Conservation (phyloP, 2,888 invertebrate species). For the Bellardia pandia region DNA sequence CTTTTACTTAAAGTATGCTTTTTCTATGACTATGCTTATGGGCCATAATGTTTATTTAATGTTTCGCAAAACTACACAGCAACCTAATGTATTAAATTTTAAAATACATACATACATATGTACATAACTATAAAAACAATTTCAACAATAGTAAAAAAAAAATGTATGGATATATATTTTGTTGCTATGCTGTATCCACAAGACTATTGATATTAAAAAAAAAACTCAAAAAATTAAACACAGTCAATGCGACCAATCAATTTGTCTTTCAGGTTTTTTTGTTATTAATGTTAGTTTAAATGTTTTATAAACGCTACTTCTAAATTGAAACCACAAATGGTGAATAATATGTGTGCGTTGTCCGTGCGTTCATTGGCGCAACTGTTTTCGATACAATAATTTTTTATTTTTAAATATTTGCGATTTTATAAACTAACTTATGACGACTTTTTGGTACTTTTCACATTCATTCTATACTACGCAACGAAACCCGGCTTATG, state of each 20-base stretch:
- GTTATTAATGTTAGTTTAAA: constrained; percentile 3
- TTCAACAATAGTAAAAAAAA: too few relatives aligned
- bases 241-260: neutral
- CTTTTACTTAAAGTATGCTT: too few relatives aligned
- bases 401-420: constrained; percentile 8
- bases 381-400: constrained; percentile 38
- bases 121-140: too few relatives aligned
- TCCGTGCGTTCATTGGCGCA: constrained; percentile 38
- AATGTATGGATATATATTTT: too few relatives aligned
- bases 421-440: constrained; percentile 9
- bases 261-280: constrained; percentile 13
- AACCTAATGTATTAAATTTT: too few relatives aligned
- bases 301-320: constrained; percentile 8
- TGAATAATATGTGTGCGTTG: constrained; percentile 3
- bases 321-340: constrained; percentile 14
- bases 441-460: neutral
- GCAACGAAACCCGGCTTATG: constrained; percentile 3
- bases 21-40: too few relatives aligned
- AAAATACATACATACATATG: too few relatives aligned
- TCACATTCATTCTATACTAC: neutral
- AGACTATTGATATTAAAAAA: neutral
- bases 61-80: too few relatives aligned
- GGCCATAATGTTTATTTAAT: too few relatives aligned
- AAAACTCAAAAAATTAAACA: neutral
- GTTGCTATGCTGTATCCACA: too few relatives aligned